Percentiles rank a stretch among this genome's conserved stretches.
Conservation (phyloP, 2,888 invertebrate genomes). For the Cosmopolites sordidus region DNA sequence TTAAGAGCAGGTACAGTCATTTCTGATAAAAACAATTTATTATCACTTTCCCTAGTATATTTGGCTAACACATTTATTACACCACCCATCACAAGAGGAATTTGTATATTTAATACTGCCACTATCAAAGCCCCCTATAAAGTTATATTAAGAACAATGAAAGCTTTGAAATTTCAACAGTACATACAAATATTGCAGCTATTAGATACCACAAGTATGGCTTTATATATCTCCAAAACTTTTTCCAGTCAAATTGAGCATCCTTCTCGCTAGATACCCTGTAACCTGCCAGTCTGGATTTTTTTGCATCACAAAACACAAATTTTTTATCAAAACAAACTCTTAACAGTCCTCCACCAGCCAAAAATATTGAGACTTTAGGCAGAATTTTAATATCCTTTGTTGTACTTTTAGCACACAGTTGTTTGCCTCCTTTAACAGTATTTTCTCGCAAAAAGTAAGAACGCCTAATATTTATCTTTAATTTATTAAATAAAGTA, state of each 20-base stretch:
- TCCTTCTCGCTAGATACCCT: slow-evolving; percentile 48
- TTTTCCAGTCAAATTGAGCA: slow-evolving; percentile 72
- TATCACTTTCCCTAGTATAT: slow-evolving; percentile 51
- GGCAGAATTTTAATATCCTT: slow-evolving; percentile 5
- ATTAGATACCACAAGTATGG: slow-evolving; percentile 74
- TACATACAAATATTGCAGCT: slow-evolving; percentile 73
- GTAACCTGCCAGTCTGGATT: slow-evolving; percentile 43
- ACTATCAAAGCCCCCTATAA: slow-evolving; percentile 82
- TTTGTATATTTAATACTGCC: slow-evolving; percentile 83
- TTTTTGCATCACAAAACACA: slow-evolving; percentile 38
- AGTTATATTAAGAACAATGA: slow-evolving; percentile 4
- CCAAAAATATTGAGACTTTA: slow-evolving; percentile 28
- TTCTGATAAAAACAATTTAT: slow-evolving; percentile 55
- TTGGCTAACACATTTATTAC: slow-evolving; percentile 74
- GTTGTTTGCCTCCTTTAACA: not conserved
- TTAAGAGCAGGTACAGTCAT: slow-evolving; percentile 64
- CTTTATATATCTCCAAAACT: slow-evolving; percentile 66
- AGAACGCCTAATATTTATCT: not conserved
- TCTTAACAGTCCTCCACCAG: slow-evolving; percentile 30
- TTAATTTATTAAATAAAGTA: too few species aligned
- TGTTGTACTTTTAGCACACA: not conserved
- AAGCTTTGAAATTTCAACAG: not conserved
- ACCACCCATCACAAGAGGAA: slow-evolving; percentile 78
- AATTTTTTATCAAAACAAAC: slow-evolving; percentile 31
- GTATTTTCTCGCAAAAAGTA: not conserved